Base-by-base conservation (phyloP, 2,797 vertebrate species). In the Clarias fuscus region DNA sequence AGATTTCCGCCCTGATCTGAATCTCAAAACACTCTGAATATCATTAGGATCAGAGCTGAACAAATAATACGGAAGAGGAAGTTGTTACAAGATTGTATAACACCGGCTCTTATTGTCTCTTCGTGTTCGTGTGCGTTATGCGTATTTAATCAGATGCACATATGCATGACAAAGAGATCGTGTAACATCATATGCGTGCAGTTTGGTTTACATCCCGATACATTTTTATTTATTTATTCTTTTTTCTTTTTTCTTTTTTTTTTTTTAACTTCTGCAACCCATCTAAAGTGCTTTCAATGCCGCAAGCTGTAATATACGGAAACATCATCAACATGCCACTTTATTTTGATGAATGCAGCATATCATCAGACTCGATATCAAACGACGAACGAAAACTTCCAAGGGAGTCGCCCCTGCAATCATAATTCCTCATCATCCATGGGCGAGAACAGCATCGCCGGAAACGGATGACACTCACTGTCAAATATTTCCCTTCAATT, bases 401-500 rank as follows among this genome's bases (percentile, higher is more conserved):
- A 86, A 86, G 43, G 33, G 18, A 20, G 30, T 59, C 58, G 48
- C 5, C 13, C 33, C 80, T 48, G 85, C 70, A 30, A 17, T 76
- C 67, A 73, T 76, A 67, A 85, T 86, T 81, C 53, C 65, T 77
- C 86, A 83, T 65, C 2, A 7, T 43, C 87, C 18, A 53, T 65
- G n/a, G 40, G 68, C 79, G 71, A 73, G 87, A 84, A 61, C 70
- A 61, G 56, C 72, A 65, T 48, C 53, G 67, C 82, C 77, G 82
- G 82, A 78, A 90, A 84, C 71, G 76, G 59, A 75, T 88, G 75
- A 88, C 85, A 81, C 79, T 87, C 73, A 53, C 68, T 84, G 59
- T 89, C 67, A 92, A 90, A 93, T 92, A 92, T 93, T 78, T 92
- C 89, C 89, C 82, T 86, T 83, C 91, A 93, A 84, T 93, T 91